Conservation (phyloP, 2,797 vertebrate genomes). For the Leptatherina wallacei region DNA sequence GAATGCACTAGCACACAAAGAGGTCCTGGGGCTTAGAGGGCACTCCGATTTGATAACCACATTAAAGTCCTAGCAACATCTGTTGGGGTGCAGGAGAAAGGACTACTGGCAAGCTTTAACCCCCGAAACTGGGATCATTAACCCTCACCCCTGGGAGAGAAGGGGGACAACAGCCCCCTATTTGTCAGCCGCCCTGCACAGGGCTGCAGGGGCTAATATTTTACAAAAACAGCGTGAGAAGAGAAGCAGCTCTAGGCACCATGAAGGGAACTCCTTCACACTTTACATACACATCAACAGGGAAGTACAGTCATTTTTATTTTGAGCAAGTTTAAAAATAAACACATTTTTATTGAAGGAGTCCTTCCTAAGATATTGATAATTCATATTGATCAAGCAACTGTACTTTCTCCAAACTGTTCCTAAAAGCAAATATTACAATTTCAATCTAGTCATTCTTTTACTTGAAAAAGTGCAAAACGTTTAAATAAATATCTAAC, state of each 20-base stretch:
- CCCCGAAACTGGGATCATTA: slow-evolving; percentile 96
- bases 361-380: not conserved
- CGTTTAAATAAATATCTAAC: slow-evolving; percentile 4
- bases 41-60: slow-evolving; percentile 96
- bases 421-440: not conserved
- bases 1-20: slow-evolving; percentile 91
- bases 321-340: slow-evolving; percentile 40
- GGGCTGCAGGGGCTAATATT: slow-evolving; percentile 88
- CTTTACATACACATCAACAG: slow-evolving; percentile 81
- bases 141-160: slow-evolving; percentile 89
- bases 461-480: not conserved
- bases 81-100: slow-evolving; percentile 93
- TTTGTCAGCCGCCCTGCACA: slow-evolving; percentile 90
- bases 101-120: slow-evolving; percentile 93
- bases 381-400: slow-evolving; percentile 20
- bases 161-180: slow-evolving; percentile 92
- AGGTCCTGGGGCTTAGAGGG: slow-evolving; percentile 89
- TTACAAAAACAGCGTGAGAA: slow-evolving; percentile 96
- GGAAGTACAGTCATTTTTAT: slow-evolving; percentile 42
- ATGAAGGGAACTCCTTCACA: slow-evolving; percentile 73
- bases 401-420: not conserved
- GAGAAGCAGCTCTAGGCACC: slow-evolving; percentile 76
- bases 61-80: slow-evolving; percentile 99
- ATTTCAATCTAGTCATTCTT: not conserved
- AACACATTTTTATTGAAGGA: slow-evolving; percentile 41